phyloP scores from a whole-genome alignment of 2,113 vertebrate genomes.

The Antechinus flavipes region DNA sequence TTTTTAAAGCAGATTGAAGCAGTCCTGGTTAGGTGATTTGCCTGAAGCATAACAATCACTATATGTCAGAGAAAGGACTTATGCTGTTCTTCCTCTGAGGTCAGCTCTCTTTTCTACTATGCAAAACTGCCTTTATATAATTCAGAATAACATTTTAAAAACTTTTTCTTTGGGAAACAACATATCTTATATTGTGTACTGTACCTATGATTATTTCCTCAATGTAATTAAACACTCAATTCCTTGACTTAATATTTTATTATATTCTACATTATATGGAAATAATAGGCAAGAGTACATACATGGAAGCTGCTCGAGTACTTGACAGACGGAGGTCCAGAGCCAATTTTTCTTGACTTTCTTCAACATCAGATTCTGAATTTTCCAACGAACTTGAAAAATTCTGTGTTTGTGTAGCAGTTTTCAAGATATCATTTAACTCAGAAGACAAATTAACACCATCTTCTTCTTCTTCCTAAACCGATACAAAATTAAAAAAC shows the following conservation, averaged over 20 bases:
- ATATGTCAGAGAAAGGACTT: neutral
- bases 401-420: constrained; percentile 82
- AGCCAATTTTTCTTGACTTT: constrained; percentile 92
- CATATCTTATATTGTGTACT: neutral
- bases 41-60: neutral
- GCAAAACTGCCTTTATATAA: neutral
- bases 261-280: constrained; percentile 35
- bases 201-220: neutral
- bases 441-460: constrained; percentile 87
- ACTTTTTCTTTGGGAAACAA: neutral
- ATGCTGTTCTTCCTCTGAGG: neutral
- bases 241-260: constrained; percentile 31
- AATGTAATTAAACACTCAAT: constrained; percentile 39
- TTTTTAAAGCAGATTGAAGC: too few relatives aligned
- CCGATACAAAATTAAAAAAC: constrained; percentile 4
- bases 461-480: constrained; percentile 89
- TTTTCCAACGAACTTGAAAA: constrained; percentile 84
- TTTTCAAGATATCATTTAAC: constrained; percentile 90
- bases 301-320: constrained; percentile 96
- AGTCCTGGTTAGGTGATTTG: neutral
- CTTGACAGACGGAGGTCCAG: constrained; percentile 94
- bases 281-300: constrained; percentile 64
- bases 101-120: neutral
- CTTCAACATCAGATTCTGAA: constrained; percentile 88
- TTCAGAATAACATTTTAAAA: neutral